A percentile compares a stretch with the other conserved stretches of the same genome.
Evolutionary conservation across 2,888 invertebrate species (phyloP).

Genomic region (Petrophora chlorosata): DNA sequence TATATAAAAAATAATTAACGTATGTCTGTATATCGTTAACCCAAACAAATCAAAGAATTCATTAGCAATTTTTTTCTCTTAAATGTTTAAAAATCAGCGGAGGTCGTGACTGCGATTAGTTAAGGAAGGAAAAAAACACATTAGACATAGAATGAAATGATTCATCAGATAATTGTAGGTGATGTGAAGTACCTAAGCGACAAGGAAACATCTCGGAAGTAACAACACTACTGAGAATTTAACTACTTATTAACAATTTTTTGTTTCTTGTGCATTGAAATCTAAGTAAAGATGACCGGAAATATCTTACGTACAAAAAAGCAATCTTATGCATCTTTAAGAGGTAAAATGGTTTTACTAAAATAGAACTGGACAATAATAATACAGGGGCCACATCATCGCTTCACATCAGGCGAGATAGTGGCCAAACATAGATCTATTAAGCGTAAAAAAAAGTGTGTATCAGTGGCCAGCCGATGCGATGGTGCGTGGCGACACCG

Average conservation of each 20-base stretch:
- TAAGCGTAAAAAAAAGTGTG: too few species aligned
- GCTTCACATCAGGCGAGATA: too few species aligned
- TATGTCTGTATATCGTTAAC: too few species aligned
- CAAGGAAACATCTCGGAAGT: slow-evolving; percentile 55
- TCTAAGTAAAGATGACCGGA: slow-evolving; percentile 22
- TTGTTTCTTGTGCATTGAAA: slow-evolving; percentile 18
- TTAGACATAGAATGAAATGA: slow-evolving; percentile 32
- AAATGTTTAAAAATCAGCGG: slow-evolving; percentile 13
- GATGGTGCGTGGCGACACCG: too few species aligned
- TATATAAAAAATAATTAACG: too few species aligned
- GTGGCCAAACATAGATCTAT: too few species aligned
- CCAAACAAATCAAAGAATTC: too few species aligned
- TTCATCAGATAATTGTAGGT: too few species aligned
- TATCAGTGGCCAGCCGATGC: too few species aligned
- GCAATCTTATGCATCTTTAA: background rate
- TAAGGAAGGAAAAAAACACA: slow-evolving; percentile 29
- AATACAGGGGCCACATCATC: too few species aligned
- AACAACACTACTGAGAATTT: slow-evolving; percentile 34
- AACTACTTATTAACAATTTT: slow-evolving; percentile 21
- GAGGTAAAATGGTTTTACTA: background rate
- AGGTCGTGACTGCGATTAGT: slow-evolving; percentile 31
- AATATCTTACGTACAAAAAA: slow-evolving; percentile 15
- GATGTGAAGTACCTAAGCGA: slow-evolving; percentile 29
- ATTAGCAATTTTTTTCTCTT: background rate
- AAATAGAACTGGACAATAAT: too few species aligned